Evolutionary conservation across 2,888 invertebrate species (phyloP).

Genomic region (Drosophila neonasuta): DNA sequence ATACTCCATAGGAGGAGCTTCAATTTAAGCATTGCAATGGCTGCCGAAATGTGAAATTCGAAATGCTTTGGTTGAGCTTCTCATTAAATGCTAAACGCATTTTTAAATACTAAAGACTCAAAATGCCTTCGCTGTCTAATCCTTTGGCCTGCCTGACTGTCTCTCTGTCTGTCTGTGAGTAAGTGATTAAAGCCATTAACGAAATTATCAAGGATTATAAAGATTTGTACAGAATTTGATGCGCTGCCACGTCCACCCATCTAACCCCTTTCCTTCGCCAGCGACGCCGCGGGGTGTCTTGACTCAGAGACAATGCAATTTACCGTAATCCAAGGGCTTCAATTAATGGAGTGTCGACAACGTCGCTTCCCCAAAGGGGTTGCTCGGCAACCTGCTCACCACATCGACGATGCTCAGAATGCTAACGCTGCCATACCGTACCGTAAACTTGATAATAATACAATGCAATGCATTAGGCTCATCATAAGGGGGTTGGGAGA

Average conservation of each 20-base stretch:
- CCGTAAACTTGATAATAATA: slow-evolving; percentile 45
- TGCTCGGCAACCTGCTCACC: slow-evolving; percentile 41
- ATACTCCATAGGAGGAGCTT: slow-evolving; percentile 66
- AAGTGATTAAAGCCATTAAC: slow-evolving; percentile 82
- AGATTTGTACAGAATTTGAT: slow-evolving; percentile 78
- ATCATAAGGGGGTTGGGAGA: not conserved
- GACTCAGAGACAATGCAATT: slow-evolving; percentile 79
- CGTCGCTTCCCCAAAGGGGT: slow-evolving; percentile 53
- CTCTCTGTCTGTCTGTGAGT: slow-evolving; percentile 63
- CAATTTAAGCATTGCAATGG: slow-evolving; percentile 59
- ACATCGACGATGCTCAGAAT: slow-evolving; percentile 35
- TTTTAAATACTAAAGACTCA: slow-evolving; percentile 39
- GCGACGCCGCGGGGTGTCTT: slow-evolving; percentile 60
- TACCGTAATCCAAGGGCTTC: slow-evolving; percentile 80
- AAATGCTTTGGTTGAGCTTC: slow-evolving; percentile 30
- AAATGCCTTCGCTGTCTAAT: slow-evolving; percentile 17
- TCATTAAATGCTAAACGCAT: slow-evolving; percentile 50
- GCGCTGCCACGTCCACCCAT: slow-evolving; percentile 48
- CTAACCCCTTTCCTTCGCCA: not conserved
- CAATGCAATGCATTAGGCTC: slow-evolving; percentile 46
- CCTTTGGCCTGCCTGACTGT: slow-evolving; percentile 29
- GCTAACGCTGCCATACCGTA: not conserved
- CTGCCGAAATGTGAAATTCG: slow-evolving; percentile 35
- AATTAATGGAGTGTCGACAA: slow-evolving; percentile 79
- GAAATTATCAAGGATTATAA: slow-evolving; percentile 81